Evolutionary conservation across 2,888 invertebrate genomes (phyloP).

Genomic region (Heliconius aoede): DNA sequence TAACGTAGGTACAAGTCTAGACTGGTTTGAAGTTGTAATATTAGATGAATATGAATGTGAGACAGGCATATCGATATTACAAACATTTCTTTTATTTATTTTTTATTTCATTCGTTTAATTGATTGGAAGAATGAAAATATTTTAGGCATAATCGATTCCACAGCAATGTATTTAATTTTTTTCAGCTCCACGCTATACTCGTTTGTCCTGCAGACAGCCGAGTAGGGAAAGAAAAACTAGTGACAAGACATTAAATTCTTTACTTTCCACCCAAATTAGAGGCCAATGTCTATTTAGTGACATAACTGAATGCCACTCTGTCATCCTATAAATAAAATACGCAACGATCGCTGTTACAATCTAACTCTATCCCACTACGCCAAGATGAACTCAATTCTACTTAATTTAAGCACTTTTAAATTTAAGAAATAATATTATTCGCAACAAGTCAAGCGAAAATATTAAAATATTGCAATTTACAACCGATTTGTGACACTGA

Average conservation of each 20-base stretch:
- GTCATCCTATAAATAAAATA: too few relatives aligned
- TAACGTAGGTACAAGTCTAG: constrained; percentile 3
- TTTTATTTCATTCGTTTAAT: neutral
- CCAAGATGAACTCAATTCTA: too few relatives aligned
- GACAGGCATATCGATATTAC: neutral
- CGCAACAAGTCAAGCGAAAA: neutral
- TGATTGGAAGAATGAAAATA: neutral
- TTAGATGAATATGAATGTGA: neutral
- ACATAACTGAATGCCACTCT: too few relatives aligned
- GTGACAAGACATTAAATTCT: too few relatives aligned
- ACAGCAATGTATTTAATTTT: neutral
- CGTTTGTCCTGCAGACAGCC: neutral
- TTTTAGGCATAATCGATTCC: neutral
- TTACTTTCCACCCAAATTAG: too few relatives aligned
- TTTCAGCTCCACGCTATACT: neutral
- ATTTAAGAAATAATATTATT: neutral
- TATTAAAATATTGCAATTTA: neutral
- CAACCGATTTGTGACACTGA: neutral
- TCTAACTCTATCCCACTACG: too few relatives aligned
- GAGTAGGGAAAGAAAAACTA: neutral
- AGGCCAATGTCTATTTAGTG: too few relatives aligned
- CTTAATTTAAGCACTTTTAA: neutral
- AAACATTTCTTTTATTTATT: neutral
- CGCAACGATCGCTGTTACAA: too few relatives aligned
- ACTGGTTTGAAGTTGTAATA: constrained; percentile 7